phyloP scores from a whole-genome alignment of 2,113 vertebrate species.

The Chunga burmeisteri region DNA sequence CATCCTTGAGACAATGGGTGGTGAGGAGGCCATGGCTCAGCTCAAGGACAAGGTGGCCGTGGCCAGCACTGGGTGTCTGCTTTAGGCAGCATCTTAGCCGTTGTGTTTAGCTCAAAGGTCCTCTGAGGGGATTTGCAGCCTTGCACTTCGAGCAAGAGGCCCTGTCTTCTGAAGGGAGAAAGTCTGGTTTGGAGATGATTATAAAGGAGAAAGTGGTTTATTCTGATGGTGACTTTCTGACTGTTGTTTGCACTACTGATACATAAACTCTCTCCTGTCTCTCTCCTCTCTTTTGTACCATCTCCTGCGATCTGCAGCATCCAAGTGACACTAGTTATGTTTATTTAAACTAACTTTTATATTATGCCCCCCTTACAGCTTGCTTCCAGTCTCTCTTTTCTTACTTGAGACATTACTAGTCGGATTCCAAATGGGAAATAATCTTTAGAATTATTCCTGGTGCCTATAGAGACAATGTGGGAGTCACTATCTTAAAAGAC shows the following conservation, averaged over 20 bases:
- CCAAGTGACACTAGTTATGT: neutral
- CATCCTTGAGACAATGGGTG: neutral
- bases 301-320: neutral
- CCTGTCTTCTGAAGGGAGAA: neutral
- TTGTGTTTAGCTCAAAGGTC: neutral
- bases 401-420: neutral
- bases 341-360: neutral
- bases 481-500: neutral
- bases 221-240: neutral
- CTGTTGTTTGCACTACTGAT: neutral
- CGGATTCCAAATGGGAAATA: neutral
- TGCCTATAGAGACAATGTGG: neutral
- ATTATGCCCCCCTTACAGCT: neutral
- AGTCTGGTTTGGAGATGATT: neutral
- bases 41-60: rapidly evolving
- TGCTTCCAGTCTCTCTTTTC: neutral
- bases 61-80: neutral
- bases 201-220: neutral
- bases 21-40: neutral
- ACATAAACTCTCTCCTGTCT: neutral
- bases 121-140: neutral
- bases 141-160: neutral
- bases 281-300: neutral
- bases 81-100: neutral
- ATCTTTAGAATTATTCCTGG: neutral